phyloP scores from a whole-genome alignment of 2,113 vertebrate species.

The Oxyura jamaicensis region DNA sequence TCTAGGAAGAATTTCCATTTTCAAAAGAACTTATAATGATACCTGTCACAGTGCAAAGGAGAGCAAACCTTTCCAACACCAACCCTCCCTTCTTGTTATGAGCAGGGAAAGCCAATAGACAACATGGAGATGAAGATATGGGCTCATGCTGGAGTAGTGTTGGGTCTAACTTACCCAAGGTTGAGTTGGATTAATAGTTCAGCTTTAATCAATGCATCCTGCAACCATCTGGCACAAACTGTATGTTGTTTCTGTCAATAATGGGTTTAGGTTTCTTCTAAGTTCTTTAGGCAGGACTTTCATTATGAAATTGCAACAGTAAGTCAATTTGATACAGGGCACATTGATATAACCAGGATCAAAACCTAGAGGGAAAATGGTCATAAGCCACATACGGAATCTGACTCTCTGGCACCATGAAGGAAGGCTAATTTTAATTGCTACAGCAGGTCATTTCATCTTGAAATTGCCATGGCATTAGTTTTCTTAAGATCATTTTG shows the following conservation, averaged over 20 bases:
- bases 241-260: not conserved
- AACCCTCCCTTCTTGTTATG: not conserved
- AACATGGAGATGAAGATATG: not conserved
- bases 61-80: not conserved
- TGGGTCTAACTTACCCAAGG: not conserved
- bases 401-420: not conserved
- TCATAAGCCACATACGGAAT: not conserved
- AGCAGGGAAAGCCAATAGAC: not conserved
- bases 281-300: conserved; percentile 35
- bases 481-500: not conserved
- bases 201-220: not conserved
- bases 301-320: conserved; percentile 18
- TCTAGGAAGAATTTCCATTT: not conserved
- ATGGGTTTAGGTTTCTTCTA: conserved; percentile 1
- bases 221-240: not conserved
- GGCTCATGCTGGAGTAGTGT: not conserved
- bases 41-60: not conserved
- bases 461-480: not conserved
- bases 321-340: not conserved
- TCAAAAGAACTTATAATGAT: not conserved
- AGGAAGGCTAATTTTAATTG: not conserved
- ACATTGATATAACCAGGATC: not conserved
- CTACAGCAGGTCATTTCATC: not conserved
- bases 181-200: not conserved
- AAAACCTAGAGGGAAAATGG: conserved; percentile 17